Base-by-base conservation (phyloP, 1,140 invertebrate genomes). In the Lordiphosa mommai region DNA sequence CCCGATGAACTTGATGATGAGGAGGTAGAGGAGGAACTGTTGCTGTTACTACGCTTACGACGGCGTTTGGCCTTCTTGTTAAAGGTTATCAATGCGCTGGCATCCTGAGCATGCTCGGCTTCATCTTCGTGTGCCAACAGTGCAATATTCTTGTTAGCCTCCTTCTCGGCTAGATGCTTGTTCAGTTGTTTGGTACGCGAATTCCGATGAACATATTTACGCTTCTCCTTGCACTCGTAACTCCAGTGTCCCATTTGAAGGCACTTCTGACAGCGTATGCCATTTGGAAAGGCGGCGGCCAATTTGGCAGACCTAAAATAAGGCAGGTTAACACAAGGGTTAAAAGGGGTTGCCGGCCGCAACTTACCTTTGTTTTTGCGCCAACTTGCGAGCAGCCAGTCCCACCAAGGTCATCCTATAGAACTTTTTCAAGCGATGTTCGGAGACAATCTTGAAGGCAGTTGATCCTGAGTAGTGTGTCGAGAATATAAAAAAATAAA, bases 161-260 rank as follows among this genome's bases (percentile, higher is more conserved):
- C 52, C 32, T 91, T 91, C 5, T 90, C 76, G 46, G 93, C 94
- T 73, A 93, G 79, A 72, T 91, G 92, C 88, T 96, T 96, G 65
- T 94, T 95, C 51, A 98, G 89, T 43, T 94, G 91, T 67, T 93
- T 92, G 1, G 96, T 96, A 40, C 96, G 91, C 1, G 96, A 96
- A 29, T 92, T 92, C 63, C 96, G 91, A 51, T 96, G 93, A 7
- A 97, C 90, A 89, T 94, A 96, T 89, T 97, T 98, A 37, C 96
- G 90, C 90, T 97, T 96, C 61, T 93, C 95, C 66, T 93, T 96
- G 86, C 96, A 98, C 88, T 97, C 94, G 70, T 96, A 98, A 48
- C 95, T 97, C 95, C 96, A 98, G 86, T 98, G 96, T 0, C 96
- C 96, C 74, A 93, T 93, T 88, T 97, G 94, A 33, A 97, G 89